Evolutionary conservation across 92 coral and sea anemone genomes (phyloP), one percentile per base, ranked within the genome.

Genomic region (Paramuricea clavata): DNA sequence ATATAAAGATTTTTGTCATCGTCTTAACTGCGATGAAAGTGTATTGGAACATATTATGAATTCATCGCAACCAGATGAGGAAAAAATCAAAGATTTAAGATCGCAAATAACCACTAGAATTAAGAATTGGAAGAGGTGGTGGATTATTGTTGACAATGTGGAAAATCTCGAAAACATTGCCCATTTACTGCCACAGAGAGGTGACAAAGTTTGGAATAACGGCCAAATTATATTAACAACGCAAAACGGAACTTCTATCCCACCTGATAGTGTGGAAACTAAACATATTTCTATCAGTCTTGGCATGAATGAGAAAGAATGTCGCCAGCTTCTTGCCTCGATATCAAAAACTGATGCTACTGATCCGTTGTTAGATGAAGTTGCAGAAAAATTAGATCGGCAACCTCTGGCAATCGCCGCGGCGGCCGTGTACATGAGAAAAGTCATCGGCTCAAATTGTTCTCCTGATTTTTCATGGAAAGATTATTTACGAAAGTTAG

Each of bases 401-500:
- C 91, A 91, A 76, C 93, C 93, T 15, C 89, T 91, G 47, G 89
- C 89, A 16, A 68, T 91, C n/a, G 94, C 92, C 10, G 83, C 92
- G 39, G 94, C 92, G 7, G 91, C 89, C 17, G 70, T 77, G 12
- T 88, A 91, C 89, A 25, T 87, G 44, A 49, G 62, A 27, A 62
- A 47, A 16, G 44, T 62, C 7, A 64, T 33, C 9, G 13, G 16
- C 1, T 1, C 1, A 12, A 47, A 47, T 2, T 2, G 42, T 8
- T 36, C 86, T 78, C n/a, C n/a, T n/a, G 26, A 25, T 8, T 65
- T 26, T 65, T 65, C 73, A 2, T 65, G 73, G 73, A 5, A 32
- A 3, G 72, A 83, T 41, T 83, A 73, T 7, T 17, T 39, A 31
- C 12, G 19, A 21, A 47, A 4, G 73, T 47, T 49, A 15, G 61